phyloP scores from a whole-genome alignment of 2,888 invertebrate species.

The Andrena hattorfiana region DNA sequence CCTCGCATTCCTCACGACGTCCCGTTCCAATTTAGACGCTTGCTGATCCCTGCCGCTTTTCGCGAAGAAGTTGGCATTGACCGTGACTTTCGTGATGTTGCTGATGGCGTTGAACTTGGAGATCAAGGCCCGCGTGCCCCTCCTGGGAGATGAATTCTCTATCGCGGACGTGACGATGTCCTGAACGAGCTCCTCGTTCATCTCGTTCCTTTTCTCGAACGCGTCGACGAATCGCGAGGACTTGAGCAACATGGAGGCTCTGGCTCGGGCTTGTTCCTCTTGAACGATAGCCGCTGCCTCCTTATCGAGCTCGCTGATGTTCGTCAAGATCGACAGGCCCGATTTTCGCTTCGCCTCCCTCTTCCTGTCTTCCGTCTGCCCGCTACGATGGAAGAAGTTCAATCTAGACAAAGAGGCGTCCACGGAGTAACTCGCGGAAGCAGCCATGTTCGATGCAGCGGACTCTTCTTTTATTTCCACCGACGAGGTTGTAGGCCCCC shows the following conservation, averaged over 20 bases:
- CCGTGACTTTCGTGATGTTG: constrained; percentile 87
- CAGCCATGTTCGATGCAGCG: constrained; percentile 76
- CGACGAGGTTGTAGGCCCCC: constrained; percentile 61
- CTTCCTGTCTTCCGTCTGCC: constrained; percentile 75
- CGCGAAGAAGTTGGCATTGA: constrained; percentile 85
- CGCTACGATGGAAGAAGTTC: constrained; percentile 81
- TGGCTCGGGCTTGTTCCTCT: constrained; percentile 85
- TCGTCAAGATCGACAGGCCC: constrained; percentile 88
- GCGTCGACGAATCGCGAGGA: constrained; percentile 62
- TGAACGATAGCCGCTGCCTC: constrained; percentile 92
- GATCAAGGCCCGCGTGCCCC: constrained; percentile 86
- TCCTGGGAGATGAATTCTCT: constrained; percentile 78
- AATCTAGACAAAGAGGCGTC: constrained; percentile 85
- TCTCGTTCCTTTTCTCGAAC: constrained; percentile 65
- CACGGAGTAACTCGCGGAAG: constrained; percentile 75
- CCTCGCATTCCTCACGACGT: constrained; percentile 50
- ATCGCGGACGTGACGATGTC: constrained; percentile 79
- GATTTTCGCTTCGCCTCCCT: constrained; percentile 86
- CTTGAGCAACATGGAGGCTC: constrained; percentile 77
- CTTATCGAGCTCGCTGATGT: constrained; percentile 92
- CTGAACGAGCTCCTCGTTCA: constrained; percentile 75
- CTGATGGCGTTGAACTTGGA: constrained; percentile 88
- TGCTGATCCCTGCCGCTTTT: constrained; percentile 80
- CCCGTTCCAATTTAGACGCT: constrained; percentile 52
- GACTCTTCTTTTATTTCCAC: constrained; percentile 67